Evolutionary conservation across 2,888 invertebrate genomes (phyloP).

Genomic region (Hirudinaria manillensis): DNA sequence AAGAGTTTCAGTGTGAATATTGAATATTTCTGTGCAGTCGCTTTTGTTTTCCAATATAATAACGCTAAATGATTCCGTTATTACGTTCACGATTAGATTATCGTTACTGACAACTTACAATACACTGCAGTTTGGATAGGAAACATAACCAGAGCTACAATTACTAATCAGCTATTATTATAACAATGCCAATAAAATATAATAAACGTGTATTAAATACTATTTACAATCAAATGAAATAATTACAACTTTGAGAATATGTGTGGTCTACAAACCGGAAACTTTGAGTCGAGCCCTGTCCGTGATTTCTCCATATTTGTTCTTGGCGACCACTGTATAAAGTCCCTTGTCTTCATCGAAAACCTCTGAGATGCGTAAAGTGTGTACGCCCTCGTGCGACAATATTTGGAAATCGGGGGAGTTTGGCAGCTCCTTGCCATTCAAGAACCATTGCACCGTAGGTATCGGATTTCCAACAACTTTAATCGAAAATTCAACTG

Average conservation of each 20-base stretch:
- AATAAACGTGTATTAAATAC: background rate
- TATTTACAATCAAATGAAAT: slow-evolving; percentile 35
- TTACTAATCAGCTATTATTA: too few relatives aligned
- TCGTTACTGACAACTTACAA: too few relatives aligned
- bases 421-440: slow-evolving; percentile 54
- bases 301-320: slow-evolving; percentile 56
- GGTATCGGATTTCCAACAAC: slow-evolving; percentile 51
- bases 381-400: slow-evolving; percentile 63
- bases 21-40: too few relatives aligned
- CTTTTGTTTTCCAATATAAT: too few relatives aligned
- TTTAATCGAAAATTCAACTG: slow-evolving; percentile 48
- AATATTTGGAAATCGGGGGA: slow-evolving; percentile 51
- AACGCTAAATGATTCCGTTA: too few relatives aligned
- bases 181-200: too few relatives aligned
- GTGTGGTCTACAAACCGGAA: slow-evolving; percentile 44
- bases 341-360: slow-evolving; percentile 55
- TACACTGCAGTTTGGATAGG: too few relatives aligned
- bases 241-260: background rate
- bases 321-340: slow-evolving; percentile 51
- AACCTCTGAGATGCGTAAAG: slow-evolving; percentile 66
- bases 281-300: slow-evolving; percentile 73
- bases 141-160: too few relatives aligned
- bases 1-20: too few relatives aligned
- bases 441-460: slow-evolving; percentile 51
- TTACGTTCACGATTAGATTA: too few relatives aligned